These are phyloP conservation scores for Plecturocebus donacophilus DNA, from an alignment of 2,113 vertebrate species.

Conservation along the genomic window DNA sequence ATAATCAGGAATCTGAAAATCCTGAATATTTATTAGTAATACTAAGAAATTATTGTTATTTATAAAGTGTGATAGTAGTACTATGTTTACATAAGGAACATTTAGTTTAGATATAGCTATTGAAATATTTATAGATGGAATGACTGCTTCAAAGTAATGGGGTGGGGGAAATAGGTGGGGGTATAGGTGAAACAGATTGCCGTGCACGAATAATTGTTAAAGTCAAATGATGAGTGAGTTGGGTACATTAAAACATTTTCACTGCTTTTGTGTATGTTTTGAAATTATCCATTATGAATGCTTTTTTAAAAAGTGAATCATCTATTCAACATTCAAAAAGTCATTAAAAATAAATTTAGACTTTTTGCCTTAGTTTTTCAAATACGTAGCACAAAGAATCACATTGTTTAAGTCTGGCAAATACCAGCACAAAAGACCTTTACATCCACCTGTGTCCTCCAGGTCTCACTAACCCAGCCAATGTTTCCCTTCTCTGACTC, in stretches of 20 bases:
- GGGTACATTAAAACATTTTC: constrained; percentile 12
- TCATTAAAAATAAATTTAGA: constrained; percentile 9
- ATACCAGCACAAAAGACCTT: background rate
- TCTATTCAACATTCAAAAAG: background rate
- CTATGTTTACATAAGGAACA: background rate
- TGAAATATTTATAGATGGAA: background rate
- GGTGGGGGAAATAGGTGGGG: background rate
- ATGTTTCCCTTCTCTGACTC: background rate
- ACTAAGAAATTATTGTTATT: background rate
- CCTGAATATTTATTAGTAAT: constrained; percentile 29
- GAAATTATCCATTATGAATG: constrained; percentile 16
- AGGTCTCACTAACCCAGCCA: background rate
- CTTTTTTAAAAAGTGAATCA: background rate
- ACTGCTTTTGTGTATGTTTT: background rate
- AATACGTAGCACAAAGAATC: background rate
- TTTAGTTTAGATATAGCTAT: background rate
- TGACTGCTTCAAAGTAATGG: background rate
- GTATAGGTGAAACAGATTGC: background rate
- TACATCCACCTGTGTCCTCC: background rate
- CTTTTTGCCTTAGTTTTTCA: background rate
- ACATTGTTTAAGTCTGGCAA: background rate
- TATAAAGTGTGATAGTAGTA: background rate
- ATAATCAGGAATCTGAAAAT: background rate
- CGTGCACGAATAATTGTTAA: background rate
- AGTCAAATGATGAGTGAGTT: background rate